Conservation (phyloP, 2,888 invertebrate species). For the Notodromas monacha region DNA sequence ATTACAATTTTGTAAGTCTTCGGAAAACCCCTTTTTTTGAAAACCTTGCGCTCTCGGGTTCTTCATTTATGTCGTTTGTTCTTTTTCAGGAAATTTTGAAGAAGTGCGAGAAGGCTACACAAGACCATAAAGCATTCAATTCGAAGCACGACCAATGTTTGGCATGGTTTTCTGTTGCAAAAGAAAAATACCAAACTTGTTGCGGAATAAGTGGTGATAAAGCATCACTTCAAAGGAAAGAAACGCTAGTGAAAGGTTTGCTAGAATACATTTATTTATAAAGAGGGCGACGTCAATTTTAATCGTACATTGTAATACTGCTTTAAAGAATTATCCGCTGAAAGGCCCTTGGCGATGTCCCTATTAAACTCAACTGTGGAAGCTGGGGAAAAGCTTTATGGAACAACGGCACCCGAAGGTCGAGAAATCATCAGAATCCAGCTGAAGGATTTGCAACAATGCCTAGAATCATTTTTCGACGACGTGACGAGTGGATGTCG, state of each 20-base stretch:
- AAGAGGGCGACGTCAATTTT: no score
- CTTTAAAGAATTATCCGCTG: slow-evolving; percentile 37
- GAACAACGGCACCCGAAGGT: slow-evolving; percentile 53
- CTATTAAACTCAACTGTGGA: slow-evolving; percentile 53
- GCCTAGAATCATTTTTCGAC: slow-evolving; percentile 46
- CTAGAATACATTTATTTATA: not conserved
- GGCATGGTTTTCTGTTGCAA: slow-evolving; percentile 41
- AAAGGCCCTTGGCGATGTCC: slow-evolving; percentile 35
- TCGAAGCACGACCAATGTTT: slow-evolving; percentile 52
- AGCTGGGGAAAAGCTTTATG: slow-evolving; percentile 51
- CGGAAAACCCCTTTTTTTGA: no score
- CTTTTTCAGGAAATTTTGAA: slow-evolving; percentile 36
- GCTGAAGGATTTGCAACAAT: slow-evolving; percentile 45
- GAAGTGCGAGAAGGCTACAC: slow-evolving; percentile 59
- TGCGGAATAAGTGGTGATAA: not conserved
- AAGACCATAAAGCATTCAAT: slow-evolving; percentile 40
- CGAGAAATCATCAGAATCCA: slow-evolving; percentile 50
- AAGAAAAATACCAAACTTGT: slow-evolving; percentile 26
- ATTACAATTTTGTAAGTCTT: no score
- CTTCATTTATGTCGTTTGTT: no score
- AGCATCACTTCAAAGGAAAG: not conserved
- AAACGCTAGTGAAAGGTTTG: not conserved
- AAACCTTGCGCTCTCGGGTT: no score
- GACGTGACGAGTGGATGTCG: slow-evolving; percentile 39
- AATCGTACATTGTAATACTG: no score